These are phyloP conservation scores for Orientallactaga bullata DNA, from an alignment of 2,113 vertebrate species.

Conservation along the genomic window DNA sequence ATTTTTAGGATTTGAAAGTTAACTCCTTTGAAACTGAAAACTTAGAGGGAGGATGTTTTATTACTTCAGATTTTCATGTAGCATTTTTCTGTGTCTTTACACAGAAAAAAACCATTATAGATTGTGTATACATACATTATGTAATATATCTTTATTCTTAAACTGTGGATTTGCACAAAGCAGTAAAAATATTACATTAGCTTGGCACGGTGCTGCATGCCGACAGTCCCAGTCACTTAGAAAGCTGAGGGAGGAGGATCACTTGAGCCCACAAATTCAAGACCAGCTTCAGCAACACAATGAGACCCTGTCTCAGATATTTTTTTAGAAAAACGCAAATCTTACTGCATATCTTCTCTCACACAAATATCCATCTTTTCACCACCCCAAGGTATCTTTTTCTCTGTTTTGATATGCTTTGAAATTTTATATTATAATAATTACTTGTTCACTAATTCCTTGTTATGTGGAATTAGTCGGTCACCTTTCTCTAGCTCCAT, in stretches of 20 bases:
- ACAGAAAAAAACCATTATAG: too few species aligned
- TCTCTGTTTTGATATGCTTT: not conserved
- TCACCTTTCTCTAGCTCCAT: not conserved
- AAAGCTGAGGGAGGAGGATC: not conserved
- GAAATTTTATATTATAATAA: not conserved
- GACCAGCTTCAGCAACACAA: not conserved
- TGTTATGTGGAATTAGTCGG: not conserved
- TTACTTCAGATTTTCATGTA: not conserved
- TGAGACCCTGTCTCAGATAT: not conserved
- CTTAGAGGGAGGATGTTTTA: not conserved
- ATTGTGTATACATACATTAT: not conserved
- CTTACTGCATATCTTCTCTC: not conserved
- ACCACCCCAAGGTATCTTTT: not conserved
- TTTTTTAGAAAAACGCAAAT: not conserved
- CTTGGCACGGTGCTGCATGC: not conserved
- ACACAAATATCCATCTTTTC: not conserved
- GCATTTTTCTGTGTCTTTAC: not conserved
- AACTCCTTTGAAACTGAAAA: not conserved
- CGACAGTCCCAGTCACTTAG: not conserved
- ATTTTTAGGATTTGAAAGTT: conserved; percentile 46
- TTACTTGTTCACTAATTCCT: conserved; percentile 5
- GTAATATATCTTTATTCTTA: not conserved
- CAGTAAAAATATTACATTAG: not conserved
- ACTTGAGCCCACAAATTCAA: not conserved
- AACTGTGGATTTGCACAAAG: conserved; percentile 11